These are phyloP conservation scores for Melipona bicolor DNA, from an alignment of 2,888 invertebrate genomes.

Conservation along the genomic window DNA sequence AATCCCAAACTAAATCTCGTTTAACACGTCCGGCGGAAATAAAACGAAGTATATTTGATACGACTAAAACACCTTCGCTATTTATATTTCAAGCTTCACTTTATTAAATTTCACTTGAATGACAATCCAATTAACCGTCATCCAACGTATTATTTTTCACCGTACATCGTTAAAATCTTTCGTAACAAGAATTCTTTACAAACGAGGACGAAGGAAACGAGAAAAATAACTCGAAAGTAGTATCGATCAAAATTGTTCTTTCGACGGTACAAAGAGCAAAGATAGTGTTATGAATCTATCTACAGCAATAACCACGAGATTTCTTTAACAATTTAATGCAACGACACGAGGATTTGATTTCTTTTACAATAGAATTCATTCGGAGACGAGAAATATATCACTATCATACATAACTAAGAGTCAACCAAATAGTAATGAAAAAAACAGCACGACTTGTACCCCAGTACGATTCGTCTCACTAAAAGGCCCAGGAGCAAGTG, in stretches of 20 bases:
- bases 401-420: no score
- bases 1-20: not conserved
- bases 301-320: not conserved
- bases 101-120: not conserved
- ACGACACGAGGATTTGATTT: no score
- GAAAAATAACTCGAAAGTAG: not conserved
- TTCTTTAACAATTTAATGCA: slow-evolving; percentile 30
- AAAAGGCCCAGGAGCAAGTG: no score
- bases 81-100: not conserved
- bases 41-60: not conserved
- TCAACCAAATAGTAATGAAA: no score
- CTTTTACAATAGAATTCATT: no score
- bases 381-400: no score
- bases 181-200: not conserved
- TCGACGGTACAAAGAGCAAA: not conserved
- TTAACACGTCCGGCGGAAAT: not conserved
- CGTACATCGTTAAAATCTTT: not conserved
- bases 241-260: not conserved
- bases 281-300: no score
- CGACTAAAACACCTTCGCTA: not conserved
- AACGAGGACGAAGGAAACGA: not conserved
- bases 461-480: no score
- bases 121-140: not conserved
- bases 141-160: not conserved
- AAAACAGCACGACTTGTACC: no score